Percentiles rank a stretch among this genome's conserved stretches.
Conservation (phyloP, 2,113 vertebrate species). For the Mastomys natalensis region DNA sequence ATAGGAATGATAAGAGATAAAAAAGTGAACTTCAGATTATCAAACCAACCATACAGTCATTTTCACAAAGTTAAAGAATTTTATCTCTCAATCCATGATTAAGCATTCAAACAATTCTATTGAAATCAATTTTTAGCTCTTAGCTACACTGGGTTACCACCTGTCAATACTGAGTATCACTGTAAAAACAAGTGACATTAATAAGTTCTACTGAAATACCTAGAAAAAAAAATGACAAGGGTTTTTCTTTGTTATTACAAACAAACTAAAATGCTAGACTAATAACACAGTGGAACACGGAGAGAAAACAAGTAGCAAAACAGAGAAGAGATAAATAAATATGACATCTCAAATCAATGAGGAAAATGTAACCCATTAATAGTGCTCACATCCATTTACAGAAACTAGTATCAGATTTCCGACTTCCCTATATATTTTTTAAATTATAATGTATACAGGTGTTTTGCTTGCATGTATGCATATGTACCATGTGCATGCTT, state of each 20-base stretch:
- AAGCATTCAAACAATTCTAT: conserved; percentile 39
- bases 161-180: background rate
- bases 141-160: background rate
- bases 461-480: background rate
- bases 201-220: background rate
- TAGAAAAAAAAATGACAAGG: conserved; percentile 14
- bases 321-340: background rate
- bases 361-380: background rate
- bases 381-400: background rate
- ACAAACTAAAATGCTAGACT: conserved; percentile 39
- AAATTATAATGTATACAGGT: background rate
- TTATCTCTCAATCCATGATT: background rate
- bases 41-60: background rate
- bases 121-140: conserved; percentile 37
- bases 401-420: conserved; percentile 30
- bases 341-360: background rate
- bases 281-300: background rate
- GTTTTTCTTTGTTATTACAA: background rate
- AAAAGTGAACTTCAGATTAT: background rate
- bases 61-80: conserved; percentile 10
- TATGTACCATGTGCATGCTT: background rate
- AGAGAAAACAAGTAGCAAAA: conserved; percentile 15
- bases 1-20: conserved; percentile 29
- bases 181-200: conserved; percentile 2
- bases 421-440: background rate